Evolutionary conservation across 1,140 invertebrate genomes (phyloP).

Genomic region (Steinernema feltiae): DNA sequence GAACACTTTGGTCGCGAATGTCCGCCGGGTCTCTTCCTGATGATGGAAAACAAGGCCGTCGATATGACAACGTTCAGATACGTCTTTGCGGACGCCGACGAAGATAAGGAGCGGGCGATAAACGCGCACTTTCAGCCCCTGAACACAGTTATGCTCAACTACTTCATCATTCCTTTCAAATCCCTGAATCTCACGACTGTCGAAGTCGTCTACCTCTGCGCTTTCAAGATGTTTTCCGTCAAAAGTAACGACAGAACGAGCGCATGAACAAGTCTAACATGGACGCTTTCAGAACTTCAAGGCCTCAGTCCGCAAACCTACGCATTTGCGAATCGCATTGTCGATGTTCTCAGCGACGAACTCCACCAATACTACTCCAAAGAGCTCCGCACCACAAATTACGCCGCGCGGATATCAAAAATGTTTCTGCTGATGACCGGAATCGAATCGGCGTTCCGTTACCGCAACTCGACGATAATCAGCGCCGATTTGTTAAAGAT

Average conservation of each 20-base stretch:
- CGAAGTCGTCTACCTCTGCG: background rate
- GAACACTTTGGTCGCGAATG: background rate
- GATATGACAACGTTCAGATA: background rate
- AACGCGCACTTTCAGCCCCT: background rate
- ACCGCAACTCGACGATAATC: background rate
- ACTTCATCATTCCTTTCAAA: background rate
- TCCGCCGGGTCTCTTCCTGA: background rate
- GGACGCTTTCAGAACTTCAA: background rate
- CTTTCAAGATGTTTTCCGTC: background rate
- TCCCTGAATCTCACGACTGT: background rate
- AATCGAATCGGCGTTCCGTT: background rate
- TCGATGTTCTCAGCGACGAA: background rate
- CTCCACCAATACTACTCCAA: background rate
- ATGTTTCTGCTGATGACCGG: background rate
- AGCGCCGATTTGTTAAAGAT: background rate
- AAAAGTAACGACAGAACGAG: too few species aligned
- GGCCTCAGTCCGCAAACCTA: background rate
- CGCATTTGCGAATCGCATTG: background rate
- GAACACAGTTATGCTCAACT: background rate
- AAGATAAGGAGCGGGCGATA: background rate
- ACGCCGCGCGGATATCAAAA: background rate
- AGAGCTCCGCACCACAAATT: background rate
- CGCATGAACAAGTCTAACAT: too few species aligned
- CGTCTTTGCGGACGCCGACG: background rate
- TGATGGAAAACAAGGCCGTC: background rate